Evolutionary conservation across 2,113 vertebrate genomes (phyloP).

Genomic region (Prinia subflava): DNA sequence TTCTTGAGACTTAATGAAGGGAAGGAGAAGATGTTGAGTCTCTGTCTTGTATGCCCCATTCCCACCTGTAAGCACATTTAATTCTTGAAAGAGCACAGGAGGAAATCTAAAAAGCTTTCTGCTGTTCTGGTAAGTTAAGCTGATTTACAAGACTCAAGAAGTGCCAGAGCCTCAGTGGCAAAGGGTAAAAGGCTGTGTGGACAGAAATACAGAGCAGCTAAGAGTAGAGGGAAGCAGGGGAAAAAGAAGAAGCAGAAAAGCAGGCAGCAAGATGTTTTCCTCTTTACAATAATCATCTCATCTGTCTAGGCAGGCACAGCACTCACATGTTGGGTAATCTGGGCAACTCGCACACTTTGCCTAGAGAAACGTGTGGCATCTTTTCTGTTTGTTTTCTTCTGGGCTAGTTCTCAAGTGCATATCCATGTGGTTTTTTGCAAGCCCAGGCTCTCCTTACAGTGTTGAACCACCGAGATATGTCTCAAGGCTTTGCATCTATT

Average conservation of each 20-base stretch:
- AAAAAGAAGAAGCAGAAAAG: background rate
- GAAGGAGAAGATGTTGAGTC: background rate
- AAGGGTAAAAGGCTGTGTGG: background rate
- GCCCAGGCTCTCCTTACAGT: background rate
- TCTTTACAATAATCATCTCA: background rate
- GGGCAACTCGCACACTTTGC: background rate
- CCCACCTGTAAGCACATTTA: conserved; percentile 10
- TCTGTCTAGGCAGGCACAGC: background rate
- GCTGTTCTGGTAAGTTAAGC: background rate
- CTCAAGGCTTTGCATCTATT: background rate
- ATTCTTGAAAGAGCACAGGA: conserved; percentile 17
- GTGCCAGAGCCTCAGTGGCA: background rate
- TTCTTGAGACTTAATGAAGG: background rate
- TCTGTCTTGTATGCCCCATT: background rate
- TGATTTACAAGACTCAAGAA: background rate
- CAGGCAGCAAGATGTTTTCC: background rate
- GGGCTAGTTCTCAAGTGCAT: background rate
- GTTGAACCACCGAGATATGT: background rate
- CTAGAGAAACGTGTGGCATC: background rate
- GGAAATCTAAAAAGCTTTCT: background rate
- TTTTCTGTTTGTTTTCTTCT: conserved; percentile 9
- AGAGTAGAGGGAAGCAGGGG: background rate
- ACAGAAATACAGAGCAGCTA: background rate
- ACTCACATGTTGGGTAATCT: background rate
- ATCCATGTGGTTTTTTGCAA: background rate